Evolutionary conservation across 2,888 invertebrate genomes (phyloP).

Genomic region (Bruchidius siliquastri): DNA sequence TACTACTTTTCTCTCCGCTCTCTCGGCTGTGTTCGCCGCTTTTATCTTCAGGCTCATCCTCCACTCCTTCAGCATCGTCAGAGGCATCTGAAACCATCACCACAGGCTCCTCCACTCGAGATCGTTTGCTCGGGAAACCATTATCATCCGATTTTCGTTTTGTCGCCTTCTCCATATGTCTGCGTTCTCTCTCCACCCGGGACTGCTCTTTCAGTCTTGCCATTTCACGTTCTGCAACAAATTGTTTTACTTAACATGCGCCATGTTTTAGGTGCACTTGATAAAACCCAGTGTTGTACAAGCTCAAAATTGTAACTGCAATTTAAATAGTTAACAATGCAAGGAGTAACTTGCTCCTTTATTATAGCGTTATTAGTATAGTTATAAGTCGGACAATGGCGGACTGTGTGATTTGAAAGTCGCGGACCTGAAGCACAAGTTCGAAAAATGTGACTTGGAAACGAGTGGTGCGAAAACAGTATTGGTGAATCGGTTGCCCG

Average conservation of each 20-base stretch:
- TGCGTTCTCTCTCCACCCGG: conserved; percentile 67
- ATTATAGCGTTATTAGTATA: too few relatives aligned
- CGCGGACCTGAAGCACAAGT: too few relatives aligned
- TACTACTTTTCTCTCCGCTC: conserved; percentile 14
- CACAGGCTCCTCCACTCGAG: conserved; percentile 37
- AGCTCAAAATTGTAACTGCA: too few relatives aligned
- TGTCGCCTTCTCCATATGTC: conserved; percentile 51
- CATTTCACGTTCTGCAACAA: conserved; percentile 63
- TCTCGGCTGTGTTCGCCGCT: conserved; percentile 22
- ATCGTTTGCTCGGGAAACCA: conserved; percentile 28
- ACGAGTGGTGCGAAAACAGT: too few relatives aligned
- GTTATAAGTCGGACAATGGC: too few relatives aligned
- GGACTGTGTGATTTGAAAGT: too few relatives aligned
- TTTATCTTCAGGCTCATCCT: conserved; percentile 15
- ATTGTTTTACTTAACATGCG: neutral
- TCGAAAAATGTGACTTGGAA: too few relatives aligned
- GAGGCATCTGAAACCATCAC: conserved; percentile 45
- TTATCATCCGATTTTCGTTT: conserved; percentile 42
- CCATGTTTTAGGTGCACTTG: neutral
- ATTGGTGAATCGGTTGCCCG: too few relatives aligned
- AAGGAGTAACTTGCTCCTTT: too few relatives aligned
- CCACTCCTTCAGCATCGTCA: conserved; percentile 22
- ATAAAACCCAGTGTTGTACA: too few relatives aligned
- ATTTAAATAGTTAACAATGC: too few relatives aligned
- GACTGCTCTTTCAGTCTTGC: conserved; percentile 73